Base-by-base conservation (phyloP, 2,797 vertebrate species). In the Ceyx erithaca region DNA sequence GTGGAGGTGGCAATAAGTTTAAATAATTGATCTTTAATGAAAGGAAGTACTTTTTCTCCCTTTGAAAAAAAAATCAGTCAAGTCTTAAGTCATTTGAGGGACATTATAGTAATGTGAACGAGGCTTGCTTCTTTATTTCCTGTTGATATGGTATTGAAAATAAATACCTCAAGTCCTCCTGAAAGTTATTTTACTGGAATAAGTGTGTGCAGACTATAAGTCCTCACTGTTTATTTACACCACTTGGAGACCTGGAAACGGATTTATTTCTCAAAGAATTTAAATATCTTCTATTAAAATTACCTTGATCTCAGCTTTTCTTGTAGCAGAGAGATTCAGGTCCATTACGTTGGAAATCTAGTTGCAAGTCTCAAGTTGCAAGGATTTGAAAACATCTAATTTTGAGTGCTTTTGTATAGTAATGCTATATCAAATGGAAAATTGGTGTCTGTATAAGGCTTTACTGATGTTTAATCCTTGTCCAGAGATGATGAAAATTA, bases 1-100 rank as follows among this genome's bases (percentile, higher is more conserved):
- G 20, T 1, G 22, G 73, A 35, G 5, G 37, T 23, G 18, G 75
- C 23, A 91, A 70, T 80, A 66, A 57, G n/a, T 67, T 88, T 89
- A 87, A 52, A 58, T 85, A 79, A 92, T 95, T 95, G 41, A 81
- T 96, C 37, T 68, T 49, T 43, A 84, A 30, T 70, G n/a, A 76
- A 61, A 18, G 21, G 86, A 87, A 79, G 86, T 15, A 30, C 8
- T 77, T 81, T 31, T 61, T 94, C 35, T 82, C 4, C 35, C 59
- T 77, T 37, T 48, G 28, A 4, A 25, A 72, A 58, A 77, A 51
- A 13, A 12, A 9, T 13, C 17, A 51, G 17, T 64, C 48, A 71
- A 59, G 8, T 61, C 87, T 64, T 83, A 85, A 79, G 51, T 30
- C 6, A 2, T 80, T 64, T 85, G 20, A 51, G 30, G 46, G 18